Conservation (phyloP, 2,888 invertebrate species). For the Parnassius mnemosyne region DNA sequence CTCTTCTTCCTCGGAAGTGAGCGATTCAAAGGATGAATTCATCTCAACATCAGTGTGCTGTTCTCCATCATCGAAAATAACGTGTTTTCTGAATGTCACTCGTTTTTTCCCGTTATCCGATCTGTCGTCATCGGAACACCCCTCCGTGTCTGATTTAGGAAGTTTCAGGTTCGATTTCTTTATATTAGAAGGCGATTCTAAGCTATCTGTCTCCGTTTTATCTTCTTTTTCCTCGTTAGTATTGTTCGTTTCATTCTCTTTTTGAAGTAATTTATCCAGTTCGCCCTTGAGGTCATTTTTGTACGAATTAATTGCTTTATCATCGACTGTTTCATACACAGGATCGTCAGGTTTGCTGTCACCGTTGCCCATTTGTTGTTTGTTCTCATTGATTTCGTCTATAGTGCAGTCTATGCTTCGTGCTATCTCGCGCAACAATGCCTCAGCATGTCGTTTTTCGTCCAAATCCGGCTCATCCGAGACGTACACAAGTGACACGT, state of each 20-base stretch:
- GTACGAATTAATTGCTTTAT: slow-evolving; percentile 48
- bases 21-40: slow-evolving; percentile 68
- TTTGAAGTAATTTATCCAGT: slow-evolving; percentile 53
- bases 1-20: slow-evolving; percentile 59
- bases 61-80: slow-evolving; percentile 76
- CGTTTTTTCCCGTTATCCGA: slow-evolving; percentile 70
- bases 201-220: slow-evolving; percentile 35
- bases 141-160: slow-evolving; percentile 66
- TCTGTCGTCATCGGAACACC: slow-evolving; percentile 69
- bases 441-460: slow-evolving; percentile 68
- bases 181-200: slow-evolving; percentile 50
- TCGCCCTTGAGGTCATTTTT: slow-evolving; percentile 62
- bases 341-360: slow-evolving; percentile 56
- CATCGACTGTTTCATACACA: slow-evolving; percentile 54
- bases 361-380: slow-evolving; percentile 58
- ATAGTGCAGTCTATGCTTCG: slow-evolving; percentile 69
- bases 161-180: slow-evolving; percentile 71
- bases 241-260: slow-evolving; percentile 36
- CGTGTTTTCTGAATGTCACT: slow-evolving; percentile 73
- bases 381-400: slow-evolving; percentile 57
- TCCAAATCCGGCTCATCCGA: slow-evolving; percentile 58
- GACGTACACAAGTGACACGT: slow-evolving; percentile 72
- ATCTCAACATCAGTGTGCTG: slow-evolving; percentile 71
- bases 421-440: slow-evolving; percentile 69
- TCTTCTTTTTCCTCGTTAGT: slow-evolving; percentile 21